phyloP scores from a whole-genome alignment of 2,888 invertebrate species.

The Mimachlamys varia region DNA sequence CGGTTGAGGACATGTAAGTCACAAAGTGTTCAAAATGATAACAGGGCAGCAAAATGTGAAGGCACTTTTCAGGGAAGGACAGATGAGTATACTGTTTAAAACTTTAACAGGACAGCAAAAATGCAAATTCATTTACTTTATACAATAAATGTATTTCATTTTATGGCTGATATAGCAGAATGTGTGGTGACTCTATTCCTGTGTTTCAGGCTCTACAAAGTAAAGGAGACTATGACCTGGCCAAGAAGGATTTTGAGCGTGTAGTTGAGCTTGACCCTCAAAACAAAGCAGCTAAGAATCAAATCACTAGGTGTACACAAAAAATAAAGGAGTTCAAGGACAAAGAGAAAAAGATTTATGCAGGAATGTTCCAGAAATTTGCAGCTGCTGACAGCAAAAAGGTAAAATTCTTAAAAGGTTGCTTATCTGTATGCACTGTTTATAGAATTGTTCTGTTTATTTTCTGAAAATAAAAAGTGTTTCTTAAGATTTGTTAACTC shows the following conservation, averaged over 20 bases:
- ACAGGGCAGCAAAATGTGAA: constrained; percentile 90
- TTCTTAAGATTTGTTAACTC: too few relatives aligned
- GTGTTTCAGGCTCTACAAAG: neutral
- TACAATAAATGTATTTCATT: too few relatives aligned
- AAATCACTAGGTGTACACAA: constrained; percentile 88
- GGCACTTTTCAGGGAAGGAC: constrained; percentile 93
- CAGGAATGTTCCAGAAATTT: constrained; percentile 97
- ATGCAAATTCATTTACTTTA: too few relatives aligned
- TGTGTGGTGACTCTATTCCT: neutral
- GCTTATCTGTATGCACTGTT: too few relatives aligned
- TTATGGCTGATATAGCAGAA: too few relatives aligned
- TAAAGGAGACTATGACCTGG: constrained; percentile 88
- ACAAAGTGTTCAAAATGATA: constrained; percentile 73
- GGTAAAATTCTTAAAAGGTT: constrained; percentile 54
- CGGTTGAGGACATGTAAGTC: too few relatives aligned
- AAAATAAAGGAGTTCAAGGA: constrained; percentile 89
- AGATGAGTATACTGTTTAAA: constrained; percentile 82
- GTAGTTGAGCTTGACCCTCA: constrained; percentile 91
- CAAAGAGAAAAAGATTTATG: constrained; percentile 93
- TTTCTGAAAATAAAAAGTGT: too few relatives aligned
- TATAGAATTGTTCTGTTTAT: too few relatives aligned
- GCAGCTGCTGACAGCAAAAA: constrained; percentile 72
- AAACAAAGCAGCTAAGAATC: constrained; percentile 93
- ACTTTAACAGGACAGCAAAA: too few relatives aligned
- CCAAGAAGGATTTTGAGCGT: constrained; percentile 89